These are phyloP conservation scores for Trachurus trachurus DNA, from an alignment of 2,797 vertebrate species.

Conservation along the genomic window DNA sequence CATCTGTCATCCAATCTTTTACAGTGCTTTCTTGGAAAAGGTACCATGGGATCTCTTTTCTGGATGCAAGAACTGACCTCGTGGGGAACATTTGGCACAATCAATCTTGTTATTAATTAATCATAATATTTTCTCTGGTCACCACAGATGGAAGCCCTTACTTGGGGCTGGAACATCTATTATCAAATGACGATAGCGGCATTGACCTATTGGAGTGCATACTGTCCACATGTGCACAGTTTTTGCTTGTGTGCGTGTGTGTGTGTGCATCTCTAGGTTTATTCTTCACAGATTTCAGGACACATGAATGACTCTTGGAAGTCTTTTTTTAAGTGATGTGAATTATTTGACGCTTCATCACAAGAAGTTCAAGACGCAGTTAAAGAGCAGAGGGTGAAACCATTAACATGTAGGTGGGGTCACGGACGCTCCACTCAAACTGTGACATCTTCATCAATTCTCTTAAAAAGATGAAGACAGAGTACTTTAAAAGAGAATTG, in stretches of 20 bases:
- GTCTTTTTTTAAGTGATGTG: conserved; percentile 26
- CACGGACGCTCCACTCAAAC: background rate
- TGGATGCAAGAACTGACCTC: conserved; percentile 60
- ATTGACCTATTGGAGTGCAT: conserved; percentile 41
- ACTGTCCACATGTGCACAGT: conserved; percentile 11
- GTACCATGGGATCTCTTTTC: conserved; percentile 58
- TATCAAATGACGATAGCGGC: conserved; percentile 66
- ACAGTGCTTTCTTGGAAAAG: conserved; percentile 58
- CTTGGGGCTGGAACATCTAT: conserved; percentile 66
- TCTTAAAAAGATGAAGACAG: conserved; percentile 27
- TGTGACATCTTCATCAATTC: conserved; percentile 37
- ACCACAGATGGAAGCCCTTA: conserved; percentile 74
- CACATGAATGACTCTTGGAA: conserved; percentile 50
- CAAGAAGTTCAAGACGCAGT: conserved; percentile 39
- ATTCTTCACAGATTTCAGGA: conserved; percentile 39
- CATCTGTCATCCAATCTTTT: conserved; percentile 67
- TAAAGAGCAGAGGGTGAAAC: conserved; percentile 37
- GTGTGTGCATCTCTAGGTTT: conserved; percentile 13
- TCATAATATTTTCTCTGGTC: conserved; percentile 77
- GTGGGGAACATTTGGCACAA: conserved; percentile 77
- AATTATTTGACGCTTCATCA: conserved; percentile 46
- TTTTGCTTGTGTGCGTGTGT: conserved; percentile 7
- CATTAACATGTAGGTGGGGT: conserved; percentile 13
- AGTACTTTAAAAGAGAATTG: no score
- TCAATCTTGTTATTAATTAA: conserved; percentile 81